Conservation (phyloP, 2,113 vertebrate species). For the Aplodontia rufa region DNA sequence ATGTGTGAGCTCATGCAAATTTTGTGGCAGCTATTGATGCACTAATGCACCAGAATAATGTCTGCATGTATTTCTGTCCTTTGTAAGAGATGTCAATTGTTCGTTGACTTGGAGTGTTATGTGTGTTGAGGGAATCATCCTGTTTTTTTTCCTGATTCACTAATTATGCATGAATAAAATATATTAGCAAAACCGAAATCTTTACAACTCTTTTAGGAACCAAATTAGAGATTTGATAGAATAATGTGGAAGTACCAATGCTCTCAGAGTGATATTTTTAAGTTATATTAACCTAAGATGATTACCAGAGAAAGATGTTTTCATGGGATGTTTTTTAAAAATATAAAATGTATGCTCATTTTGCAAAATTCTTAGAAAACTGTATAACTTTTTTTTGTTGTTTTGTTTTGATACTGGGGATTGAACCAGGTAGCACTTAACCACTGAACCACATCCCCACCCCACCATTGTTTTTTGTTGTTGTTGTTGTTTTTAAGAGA, state of each 20-base stretch:
- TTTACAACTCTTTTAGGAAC: background rate
- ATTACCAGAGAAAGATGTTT: background rate
- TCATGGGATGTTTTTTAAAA: too few species aligned
- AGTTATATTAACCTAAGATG: background rate
- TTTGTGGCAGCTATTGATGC: background rate
- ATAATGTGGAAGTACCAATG: background rate
- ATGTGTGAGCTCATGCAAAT: background rate
- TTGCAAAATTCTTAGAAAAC: slow-evolving; percentile 3
- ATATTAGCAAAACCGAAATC: background rate
- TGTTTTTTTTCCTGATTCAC: slow-evolving; percentile 19
- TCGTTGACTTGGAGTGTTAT: background rate
- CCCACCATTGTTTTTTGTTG: too few species aligned
- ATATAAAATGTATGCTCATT: too few species aligned
- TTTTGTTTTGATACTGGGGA: too few species aligned
- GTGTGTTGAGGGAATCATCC: background rate
- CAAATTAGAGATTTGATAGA: background rate
- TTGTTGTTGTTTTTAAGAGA: too few species aligned
- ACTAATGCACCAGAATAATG: background rate
- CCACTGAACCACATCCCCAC: too few species aligned
- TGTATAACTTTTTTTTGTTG: too few species aligned
- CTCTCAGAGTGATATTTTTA: slow-evolving; percentile 10
- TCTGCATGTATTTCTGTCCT: background rate
- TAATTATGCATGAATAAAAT: slow-evolving; percentile 21
- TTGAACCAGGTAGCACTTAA: too few species aligned
- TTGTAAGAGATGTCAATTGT: background rate